Conservation (phyloP, 2,797 vertebrate genomes). For the Sebastes umbrosus region DNA sequence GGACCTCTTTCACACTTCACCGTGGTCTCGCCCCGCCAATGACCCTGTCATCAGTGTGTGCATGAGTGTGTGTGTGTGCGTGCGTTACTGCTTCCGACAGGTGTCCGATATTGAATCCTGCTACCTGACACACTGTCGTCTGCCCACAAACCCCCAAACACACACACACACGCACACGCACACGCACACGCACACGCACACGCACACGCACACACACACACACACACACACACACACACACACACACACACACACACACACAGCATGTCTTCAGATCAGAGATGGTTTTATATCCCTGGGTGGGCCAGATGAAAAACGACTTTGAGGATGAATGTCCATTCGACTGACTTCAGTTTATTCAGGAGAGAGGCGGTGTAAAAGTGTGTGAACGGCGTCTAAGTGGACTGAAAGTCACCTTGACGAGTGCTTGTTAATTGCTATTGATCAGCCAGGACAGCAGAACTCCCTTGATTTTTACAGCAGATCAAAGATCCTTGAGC, state of each 20-base stretch:
- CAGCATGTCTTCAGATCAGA: constrained; percentile 24
- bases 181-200: neutral
- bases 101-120: constrained; percentile 56
- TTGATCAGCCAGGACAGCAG: constrained; percentile 53
- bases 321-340: constrained; percentile 22
- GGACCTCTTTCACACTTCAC: constrained; percentile 62
- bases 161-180: neutral
- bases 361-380: neutral
- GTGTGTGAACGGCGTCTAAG: neutral
- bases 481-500: constrained; percentile 52
- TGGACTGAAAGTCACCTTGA: constrained; percentile 56
- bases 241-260: neutral
- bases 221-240: neutral
- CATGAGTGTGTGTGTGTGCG: neutral
- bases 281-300: constrained; percentile 25
- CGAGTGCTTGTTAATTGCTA: constrained; percentile 46
- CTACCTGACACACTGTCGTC: constrained; percentile 48
- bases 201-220: neutral
- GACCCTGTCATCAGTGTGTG: constrained; percentile 57
- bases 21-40: constrained; percentile 54
- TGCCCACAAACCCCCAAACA: neutral
- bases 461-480: constrained; percentile 9
- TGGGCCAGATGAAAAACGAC: constrained; percentile 44
- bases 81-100: constrained; percentile 41
- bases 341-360: constrained; percentile 38